Conservation (phyloP, 2,113 vertebrate genomes). For the Clinocottus analis region DNA sequence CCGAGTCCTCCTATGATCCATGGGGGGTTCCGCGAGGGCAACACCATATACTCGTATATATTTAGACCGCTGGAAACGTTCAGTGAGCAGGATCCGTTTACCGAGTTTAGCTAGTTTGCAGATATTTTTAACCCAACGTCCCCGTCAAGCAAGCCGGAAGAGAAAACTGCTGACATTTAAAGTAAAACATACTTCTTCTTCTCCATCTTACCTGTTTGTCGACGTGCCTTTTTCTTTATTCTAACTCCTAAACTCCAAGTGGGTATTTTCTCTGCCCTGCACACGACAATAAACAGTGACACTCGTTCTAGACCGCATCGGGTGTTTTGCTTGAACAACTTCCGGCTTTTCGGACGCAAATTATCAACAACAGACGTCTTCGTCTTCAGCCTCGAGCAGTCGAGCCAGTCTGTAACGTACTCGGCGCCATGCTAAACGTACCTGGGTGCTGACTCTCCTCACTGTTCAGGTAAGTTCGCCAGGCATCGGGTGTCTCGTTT, state of each 20-base stretch:
- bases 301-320: neutral
- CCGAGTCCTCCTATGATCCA: neutral
- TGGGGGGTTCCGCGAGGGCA: neutral
- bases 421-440: neutral
- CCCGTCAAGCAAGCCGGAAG: neutral
- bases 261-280: neutral
- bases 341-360: constrained; percentile 20
- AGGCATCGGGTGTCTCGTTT: neutral
- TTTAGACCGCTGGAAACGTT: constrained; percentile 47
- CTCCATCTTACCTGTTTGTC: constrained; percentile 24
- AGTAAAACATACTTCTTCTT: neutral
- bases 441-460: fast-evolving
- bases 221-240: neutral
- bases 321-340: constrained; percentile 9
- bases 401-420: neutral
- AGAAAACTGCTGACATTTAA: neutral
- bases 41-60: constrained; percentile 34
- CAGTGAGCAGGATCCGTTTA: constrained; percentile 62
- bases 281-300: neutral
- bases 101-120: constrained; percentile 5
- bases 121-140: neutral
- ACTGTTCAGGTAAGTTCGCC: neutral
- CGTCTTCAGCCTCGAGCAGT: neutral
- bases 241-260: neutral
- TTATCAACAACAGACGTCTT: neutral